A percentile compares a stretch with the other conserved stretches of the same genome.
Evolutionary conservation across 2,888 invertebrate genomes (phyloP).

Genomic region (Torymus aiolomorphi): DNA sequence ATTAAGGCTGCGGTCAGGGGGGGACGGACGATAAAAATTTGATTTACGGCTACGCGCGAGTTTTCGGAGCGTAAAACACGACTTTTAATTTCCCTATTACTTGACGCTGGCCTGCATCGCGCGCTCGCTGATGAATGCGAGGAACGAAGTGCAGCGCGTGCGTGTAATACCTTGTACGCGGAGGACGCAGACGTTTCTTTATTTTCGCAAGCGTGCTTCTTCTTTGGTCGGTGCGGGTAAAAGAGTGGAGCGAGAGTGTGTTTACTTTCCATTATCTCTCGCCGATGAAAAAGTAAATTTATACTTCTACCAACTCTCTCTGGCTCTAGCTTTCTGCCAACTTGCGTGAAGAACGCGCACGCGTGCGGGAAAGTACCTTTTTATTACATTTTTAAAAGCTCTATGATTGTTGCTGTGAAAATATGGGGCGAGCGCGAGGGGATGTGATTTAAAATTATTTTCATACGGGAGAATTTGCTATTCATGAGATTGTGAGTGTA

Average conservation of each 20-base stretch:
- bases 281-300: slow-evolving; percentile 28
- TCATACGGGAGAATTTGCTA: too few relatives aligned
- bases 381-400: slow-evolving; percentile 2
- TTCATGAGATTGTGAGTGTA: too few relatives aligned
- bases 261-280: slow-evolving; percentile 37
- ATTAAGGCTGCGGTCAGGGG: slow-evolving; percentile 1
- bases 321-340: too few relatives aligned
- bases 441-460: background rate
- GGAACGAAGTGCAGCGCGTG: background rate
- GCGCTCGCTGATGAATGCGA: slow-evolving; percentile 1
- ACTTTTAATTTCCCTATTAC: slow-evolving; percentile 27
- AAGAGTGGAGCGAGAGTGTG: slow-evolving; percentile 21
- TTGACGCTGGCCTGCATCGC: background rate
- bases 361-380: background rate
- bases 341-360: too few relatives aligned
- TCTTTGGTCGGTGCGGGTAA: slow-evolving; percentile 3
- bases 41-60: slow-evolving; percentile 23
- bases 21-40: slow-evolving; percentile 24
- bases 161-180: background rate
- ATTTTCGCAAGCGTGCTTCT: slow-evolving; percentile 29
- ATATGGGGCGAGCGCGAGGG: background rate
- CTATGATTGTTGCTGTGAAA: background rate
- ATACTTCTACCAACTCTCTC: slow-evolving; percentile 11
- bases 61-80: background rate
- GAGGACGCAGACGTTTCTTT: background rate